These are phyloP conservation scores for Ivindomyrus marchei DNA, from an alignment of 2,113 vertebrate species.

Conservation along the genomic window DNA sequence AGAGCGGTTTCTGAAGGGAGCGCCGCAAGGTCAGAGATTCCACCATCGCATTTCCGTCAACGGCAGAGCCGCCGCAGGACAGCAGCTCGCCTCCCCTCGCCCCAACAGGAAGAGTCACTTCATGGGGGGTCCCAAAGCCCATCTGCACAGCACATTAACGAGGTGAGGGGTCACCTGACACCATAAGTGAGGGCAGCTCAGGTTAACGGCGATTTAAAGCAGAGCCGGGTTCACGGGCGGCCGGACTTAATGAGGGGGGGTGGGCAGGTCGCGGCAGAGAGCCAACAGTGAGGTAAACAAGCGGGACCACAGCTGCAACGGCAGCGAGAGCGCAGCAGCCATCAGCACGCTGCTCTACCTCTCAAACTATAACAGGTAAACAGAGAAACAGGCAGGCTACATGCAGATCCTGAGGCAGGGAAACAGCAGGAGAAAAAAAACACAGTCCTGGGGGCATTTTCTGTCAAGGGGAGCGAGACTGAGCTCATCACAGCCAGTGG, in stretches of 20 bases:
- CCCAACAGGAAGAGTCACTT: background rate
- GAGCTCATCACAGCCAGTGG: background rate
- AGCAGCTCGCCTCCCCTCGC: background rate
- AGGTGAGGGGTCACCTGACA: background rate
- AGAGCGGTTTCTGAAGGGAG: background rate
- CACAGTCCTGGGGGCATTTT: background rate
- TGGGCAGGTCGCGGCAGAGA: background rate
- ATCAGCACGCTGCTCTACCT: no score
- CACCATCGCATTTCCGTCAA: background rate
- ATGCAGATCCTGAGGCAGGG: background rate
- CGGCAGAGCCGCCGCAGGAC: background rate
- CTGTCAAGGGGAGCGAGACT: background rate
- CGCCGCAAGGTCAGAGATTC: background rate
- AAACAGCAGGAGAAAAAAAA: background rate
- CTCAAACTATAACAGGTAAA: background rate
- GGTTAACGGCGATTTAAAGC: background rate
- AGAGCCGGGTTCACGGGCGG: background rate
- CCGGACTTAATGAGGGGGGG: background rate
- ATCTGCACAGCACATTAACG: background rate
- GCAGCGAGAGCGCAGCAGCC: background rate
- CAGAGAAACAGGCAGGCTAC: background rate
- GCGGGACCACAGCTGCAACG: background rate
- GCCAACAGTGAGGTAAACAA: background rate
- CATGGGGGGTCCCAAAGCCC: background rate
- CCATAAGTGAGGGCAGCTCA: background rate